Evolutionary conservation across 2,113 vertebrate species (phyloP).

Genomic region (Indicator maculatus): DNA sequence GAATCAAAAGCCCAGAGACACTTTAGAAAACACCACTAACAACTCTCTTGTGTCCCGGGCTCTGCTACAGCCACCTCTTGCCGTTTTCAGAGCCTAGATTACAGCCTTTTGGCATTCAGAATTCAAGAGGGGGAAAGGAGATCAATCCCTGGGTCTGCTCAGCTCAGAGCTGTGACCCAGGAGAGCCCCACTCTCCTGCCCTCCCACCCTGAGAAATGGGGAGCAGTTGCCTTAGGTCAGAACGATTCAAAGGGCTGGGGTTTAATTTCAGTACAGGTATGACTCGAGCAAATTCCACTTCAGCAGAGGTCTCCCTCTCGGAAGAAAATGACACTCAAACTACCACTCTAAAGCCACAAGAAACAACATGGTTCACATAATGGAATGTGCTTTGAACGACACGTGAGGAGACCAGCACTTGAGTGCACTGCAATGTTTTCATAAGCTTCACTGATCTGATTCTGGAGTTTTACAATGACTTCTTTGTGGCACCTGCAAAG

Average conservation of each 20-base stretch:
- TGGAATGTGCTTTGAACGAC: conserved; percentile 70
- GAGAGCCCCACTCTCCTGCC: conserved; percentile 20
- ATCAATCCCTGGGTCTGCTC: background rate
- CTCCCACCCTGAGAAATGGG: background rate
- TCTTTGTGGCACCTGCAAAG: conserved; percentile 60
- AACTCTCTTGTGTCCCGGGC: conserved; percentile 15
- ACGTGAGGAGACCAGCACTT: conserved; percentile 59
- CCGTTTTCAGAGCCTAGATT: background rate
- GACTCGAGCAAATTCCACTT: conserved; percentile 36
- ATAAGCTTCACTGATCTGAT: conserved; percentile 72
- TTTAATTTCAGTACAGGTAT: conserved; percentile 11
- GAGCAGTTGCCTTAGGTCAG: background rate
- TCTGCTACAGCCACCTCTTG: conserved; percentile 39
- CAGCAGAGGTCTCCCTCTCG: conserved; percentile 46
- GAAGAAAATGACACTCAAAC: conserved; percentile 66
- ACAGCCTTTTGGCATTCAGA: background rate
- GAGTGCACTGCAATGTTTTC: conserved; percentile 55
- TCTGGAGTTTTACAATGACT: conserved; percentile 76
- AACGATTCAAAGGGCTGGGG: background rate
- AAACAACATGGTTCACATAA: conserved; percentile 70
- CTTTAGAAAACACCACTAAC: conserved; percentile 7
- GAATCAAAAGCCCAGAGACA: background rate
- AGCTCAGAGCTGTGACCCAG: background rate
- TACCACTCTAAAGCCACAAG: conserved; percentile 70
- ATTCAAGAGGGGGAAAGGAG: background rate